Evolutionary conservation across 1,140 invertebrate genomes (phyloP), one percentile per base, ranked within the genome.

Genomic region (Olivierus martensii): DNA sequence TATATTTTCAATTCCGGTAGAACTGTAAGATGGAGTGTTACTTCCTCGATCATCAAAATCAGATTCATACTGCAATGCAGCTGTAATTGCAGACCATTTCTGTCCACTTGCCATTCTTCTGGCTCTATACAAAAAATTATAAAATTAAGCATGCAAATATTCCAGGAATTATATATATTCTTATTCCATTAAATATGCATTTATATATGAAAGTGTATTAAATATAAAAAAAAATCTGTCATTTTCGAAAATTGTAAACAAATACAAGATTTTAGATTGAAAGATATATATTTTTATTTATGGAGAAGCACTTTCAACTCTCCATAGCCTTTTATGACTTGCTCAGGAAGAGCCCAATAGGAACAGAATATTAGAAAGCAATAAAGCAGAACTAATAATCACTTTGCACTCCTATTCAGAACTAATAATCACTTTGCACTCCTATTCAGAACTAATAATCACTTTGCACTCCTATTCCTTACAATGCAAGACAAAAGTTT

Each of bases 41-140:
- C 43, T 47, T 34, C 60, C 53, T 45, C 51, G 52, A 21, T 49
- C 53, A 19, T 79, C 77, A 18, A 73, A 77, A 36, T 76, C 76
- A 3, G 49, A 43, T 39, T 67, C 60, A 57, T 77, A 76, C 53
- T 78, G 71, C 36, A 82, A 62, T 10, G 75, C 73, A 34, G 79
- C 77, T 49, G 77, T 76, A 15, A 75, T 69, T 1, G 75, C 70
- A 12, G 76, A 76, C 62, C 77, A 64, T 49, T 70, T 69, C 55
- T 74, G 71, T n/a, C 66, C 66, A 52, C 64, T 65, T 34, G 69
- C 54, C 15, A 71, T 48, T 43, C 70, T 60, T 53, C 72, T 73
- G 54, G 66, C 68, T 53, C 72, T 70, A 49, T 1, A 61, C 49
- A 37, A 38, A 50, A 45, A 53, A 53, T 53, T 15, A 15, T 15